phyloP scores from a whole-genome alignment of 2,113 vertebrate species.

The Alosa alosa region DNA sequence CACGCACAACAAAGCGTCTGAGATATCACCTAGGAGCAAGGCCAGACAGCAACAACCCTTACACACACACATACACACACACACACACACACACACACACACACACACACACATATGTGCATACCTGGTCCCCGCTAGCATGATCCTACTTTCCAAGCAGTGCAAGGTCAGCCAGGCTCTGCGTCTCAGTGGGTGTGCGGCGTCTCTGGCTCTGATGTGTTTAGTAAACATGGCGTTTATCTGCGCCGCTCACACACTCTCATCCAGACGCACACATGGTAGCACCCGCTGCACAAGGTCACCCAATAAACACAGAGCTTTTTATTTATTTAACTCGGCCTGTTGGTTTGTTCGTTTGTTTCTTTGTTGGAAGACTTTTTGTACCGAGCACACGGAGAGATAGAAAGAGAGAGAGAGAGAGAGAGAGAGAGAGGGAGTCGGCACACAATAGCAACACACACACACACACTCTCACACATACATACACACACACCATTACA shows the following conservation, averaged over 20 bases:
- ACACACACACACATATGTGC: background rate
- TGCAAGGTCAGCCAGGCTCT: background rate
- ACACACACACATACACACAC: background rate
- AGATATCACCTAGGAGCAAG: background rate
- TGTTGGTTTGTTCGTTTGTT: background rate
- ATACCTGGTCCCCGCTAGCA: background rate
- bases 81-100: background rate
- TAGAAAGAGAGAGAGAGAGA: background rate
- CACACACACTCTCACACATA: background rate
- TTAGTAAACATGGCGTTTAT: slow-evolving; percentile 3
- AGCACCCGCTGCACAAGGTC: background rate
- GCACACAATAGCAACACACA: background rate
- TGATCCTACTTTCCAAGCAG: background rate
- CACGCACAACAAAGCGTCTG: background rate
- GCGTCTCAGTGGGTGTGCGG: background rate
- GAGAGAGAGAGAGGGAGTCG: background rate
- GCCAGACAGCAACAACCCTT: slow-evolving; percentile 24
- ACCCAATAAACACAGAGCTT: background rate
- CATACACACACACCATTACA: background rate
- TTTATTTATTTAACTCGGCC: background rate
- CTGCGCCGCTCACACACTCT: background rate
- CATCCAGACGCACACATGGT: background rate
- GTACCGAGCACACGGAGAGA: background rate
- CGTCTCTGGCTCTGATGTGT: background rate
- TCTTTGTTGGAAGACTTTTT: background rate